Evolutionary conservation across 2,797 vertebrate species (phyloP).

Genomic region (Ctenopoma kingsleyae): DNA sequence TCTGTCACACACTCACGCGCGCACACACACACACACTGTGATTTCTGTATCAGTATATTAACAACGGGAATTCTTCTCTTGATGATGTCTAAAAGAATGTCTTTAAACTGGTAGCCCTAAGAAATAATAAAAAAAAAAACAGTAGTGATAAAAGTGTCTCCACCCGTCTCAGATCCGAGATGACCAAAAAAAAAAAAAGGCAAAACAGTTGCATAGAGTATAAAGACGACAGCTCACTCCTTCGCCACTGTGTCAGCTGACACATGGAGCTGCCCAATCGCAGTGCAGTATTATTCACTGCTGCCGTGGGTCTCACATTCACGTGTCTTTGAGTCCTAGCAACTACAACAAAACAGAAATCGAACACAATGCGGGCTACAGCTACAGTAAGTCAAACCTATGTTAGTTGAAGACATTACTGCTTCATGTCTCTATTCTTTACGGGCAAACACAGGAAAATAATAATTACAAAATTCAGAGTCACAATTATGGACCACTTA

Average conservation of each 20-base stretch:
- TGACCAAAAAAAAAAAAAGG: conserved; percentile 15
- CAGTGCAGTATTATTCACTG: conserved; percentile 88
- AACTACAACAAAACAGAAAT: conserved; percentile 60
- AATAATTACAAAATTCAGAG: conserved; percentile 3
- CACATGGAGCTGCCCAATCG: conserved; percentile 86
- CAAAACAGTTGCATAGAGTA: conserved; percentile 85
- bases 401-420: conserved; percentile 4
- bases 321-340: conserved; percentile 72
- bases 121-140: conserved; percentile 1
- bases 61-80: conserved; percentile 24
- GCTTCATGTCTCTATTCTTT: conserved; percentile 14
- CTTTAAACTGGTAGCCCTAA: conserved; percentile 38
- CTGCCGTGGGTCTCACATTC: conserved; percentile 87
- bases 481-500: neutral
- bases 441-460: neutral
- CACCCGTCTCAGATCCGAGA: neutral
- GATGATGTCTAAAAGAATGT: conserved; percentile 34
- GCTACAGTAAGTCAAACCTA: conserved; percentile 24
- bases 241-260: conserved; percentile 80
- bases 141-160: conserved; percentile 5
- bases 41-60: conserved; percentile 41
- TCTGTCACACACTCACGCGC: conserved; percentile 50
- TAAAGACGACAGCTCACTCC: conserved; percentile 88
- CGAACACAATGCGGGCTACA: conserved; percentile 49
- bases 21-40: conserved; percentile 28